Base-by-base conservation (phyloP, 1,140 invertebrate genomes). In the Trichoplusia ni region DNA sequence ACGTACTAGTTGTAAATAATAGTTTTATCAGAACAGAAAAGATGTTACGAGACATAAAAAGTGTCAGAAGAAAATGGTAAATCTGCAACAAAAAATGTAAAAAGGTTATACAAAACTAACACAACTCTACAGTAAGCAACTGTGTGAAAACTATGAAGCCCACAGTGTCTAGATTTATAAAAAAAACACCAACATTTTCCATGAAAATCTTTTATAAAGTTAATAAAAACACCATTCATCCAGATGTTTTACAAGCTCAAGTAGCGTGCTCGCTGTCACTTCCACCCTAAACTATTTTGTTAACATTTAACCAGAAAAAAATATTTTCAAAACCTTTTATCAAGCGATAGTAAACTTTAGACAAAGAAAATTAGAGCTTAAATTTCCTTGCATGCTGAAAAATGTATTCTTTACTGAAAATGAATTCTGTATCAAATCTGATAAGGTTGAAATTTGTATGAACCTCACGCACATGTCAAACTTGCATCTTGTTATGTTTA, bases 401-500 rank as follows among this genome's bases (percentile, higher is more conserved):
- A 19, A 58, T n/a, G 7, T 33, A 19, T 58, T 44, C 9, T 29
- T 23, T 35, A 35, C 47, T 31, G 11, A 60, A 60, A 60, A 47
- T 33, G 18, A 31, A 47, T 60, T 47, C 31, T 47, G 9, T 46
- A 1, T 4, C 4, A 19, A 4, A 11, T 4, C 2, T 19, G 18
- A 46, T 46, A 64, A 46, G 61, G 44, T 54, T 42, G 19, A 54
- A 46, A 46, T 16, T 54, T 27, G 25, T 21, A 42, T n/a, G 25
- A 21, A 40, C n/a, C 7, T 11, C 13, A 47, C 9, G 21, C 42
- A 58, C 38, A 42, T 42, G 33, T 31, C 42, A 51, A 46, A 63
- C 31, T 47, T 51, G 59, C 59, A 62, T 62, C 46, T 53, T 23
- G 42, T 60, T 60, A 60, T 60, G 56, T 54, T 58, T 67, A 66